These are phyloP conservation scores for Oreochromis aureus DNA, from an alignment of 2,113 vertebrate species.

Conservation along the genomic window DNA sequence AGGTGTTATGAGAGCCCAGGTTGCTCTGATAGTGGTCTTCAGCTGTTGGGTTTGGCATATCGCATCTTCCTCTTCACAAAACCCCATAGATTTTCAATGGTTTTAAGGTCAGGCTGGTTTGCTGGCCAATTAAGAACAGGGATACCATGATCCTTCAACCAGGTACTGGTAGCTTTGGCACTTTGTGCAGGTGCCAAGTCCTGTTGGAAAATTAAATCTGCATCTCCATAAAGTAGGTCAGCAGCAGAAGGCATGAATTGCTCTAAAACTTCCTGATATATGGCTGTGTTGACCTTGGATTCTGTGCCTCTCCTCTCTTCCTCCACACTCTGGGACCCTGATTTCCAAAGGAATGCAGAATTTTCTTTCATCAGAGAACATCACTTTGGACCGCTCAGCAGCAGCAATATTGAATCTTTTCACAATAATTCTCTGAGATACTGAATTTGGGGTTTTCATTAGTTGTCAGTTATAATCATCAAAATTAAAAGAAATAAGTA, in stretches of 20 bases:
- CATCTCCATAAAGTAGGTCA: neutral
- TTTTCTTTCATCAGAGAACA: neutral
- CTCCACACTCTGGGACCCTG: neutral
- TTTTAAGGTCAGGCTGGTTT: neutral
- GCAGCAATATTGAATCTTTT: neutral
- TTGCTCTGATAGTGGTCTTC: neutral
- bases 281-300: neutral
- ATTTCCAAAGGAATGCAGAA: neutral
- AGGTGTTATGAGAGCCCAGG: neutral
- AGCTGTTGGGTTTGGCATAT: neutral
- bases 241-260: neutral
- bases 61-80: neutral
- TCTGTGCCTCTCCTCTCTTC: too few relatives aligned
- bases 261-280: neutral
- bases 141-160: neutral
- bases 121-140: neutral
- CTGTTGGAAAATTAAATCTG: neutral
- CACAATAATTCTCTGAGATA: neutral
- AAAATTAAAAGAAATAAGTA: neutral
- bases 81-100: neutral
- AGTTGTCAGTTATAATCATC: neutral
- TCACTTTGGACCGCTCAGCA: neutral
- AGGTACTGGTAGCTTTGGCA: neutral
- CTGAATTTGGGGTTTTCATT: neutral
- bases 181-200: neutral